Base-by-base conservation (phyloP, 1,140 invertebrate species). In the Aphidius ervi region DNA sequence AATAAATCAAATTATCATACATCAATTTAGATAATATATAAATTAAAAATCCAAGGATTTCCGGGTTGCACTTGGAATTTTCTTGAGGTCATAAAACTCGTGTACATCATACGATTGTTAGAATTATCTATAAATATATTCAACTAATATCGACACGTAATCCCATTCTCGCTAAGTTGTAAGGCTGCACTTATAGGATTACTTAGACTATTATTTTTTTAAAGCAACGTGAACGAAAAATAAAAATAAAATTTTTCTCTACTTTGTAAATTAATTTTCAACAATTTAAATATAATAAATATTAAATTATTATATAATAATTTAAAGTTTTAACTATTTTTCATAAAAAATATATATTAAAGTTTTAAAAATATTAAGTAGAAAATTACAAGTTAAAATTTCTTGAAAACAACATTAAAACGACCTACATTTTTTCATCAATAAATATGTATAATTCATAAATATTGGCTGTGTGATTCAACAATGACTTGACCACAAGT, bases 161-260 rank as follows among this genome's bases (percentile, higher is more conserved):
- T 73, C 68, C 65, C 55, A 72, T 74, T 72, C 70, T 58, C 63
- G 56, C 61, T 31, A 52, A 70, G 59, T 73, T 69, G 68, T 74
- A 68, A 64, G 70, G 68, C 63, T 65, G 73, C 71, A 58, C 67
- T 73, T 68, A 74, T 65, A 70, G 67, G 71, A 74, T 73, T 74
- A 72, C 59, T 31, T 1, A 31, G 23, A 4, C 23, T 31, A 31
- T 31, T 4, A 31, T 31, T 31, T 3, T 31, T 31, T 31, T 31
- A 31, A 31, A 31, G 4, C 23, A 31, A 31, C 1, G 23, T 31
- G 23, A 31, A 31, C 23, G 4, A 31, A 31, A 31, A 31, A 31
- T 1, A 31, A 31, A 31, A 31, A 31, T 31, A 31, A 31, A 31
- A 31, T 4, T 31, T 31, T 0, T 31, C 23, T 31, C 23, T 31